Evolutionary conservation across 2,888 invertebrate species (phyloP), one percentile per base, ranked within the genome.

Genomic region (Tachina lurida): DNA sequence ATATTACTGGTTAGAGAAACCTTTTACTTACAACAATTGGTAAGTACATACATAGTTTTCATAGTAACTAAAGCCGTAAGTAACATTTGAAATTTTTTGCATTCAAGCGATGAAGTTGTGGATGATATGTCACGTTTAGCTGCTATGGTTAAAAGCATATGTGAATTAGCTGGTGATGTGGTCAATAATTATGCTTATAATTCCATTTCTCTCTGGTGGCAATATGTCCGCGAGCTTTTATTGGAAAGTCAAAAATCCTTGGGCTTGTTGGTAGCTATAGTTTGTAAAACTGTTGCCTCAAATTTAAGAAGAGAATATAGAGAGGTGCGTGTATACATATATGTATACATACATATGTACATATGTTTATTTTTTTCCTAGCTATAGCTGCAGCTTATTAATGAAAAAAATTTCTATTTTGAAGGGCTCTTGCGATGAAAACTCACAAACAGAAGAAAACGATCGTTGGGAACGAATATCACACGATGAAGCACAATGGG

Each of bases 401-500:
- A 81, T 41, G 8, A 2, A 17, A 12, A 52, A 4, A 60, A 17
- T 43, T 56, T 56, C 5, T 67, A 39, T 93, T 67, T 56, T 3
- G 10, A 79, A 92, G 89, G 91, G 90, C 22, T 91, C 91, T 0
- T 92, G 92, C 74, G 92, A 93, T 52, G 94, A 92, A 79, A 93
- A 93, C 41, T 88, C 88, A 4, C 88, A 88, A 71, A 88, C 87
- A 49, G 90, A 90, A 19, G 88, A 95, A 41, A 94, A 94, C 45
- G 95, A 94, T 67, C 93, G 94, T 60, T 98, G 97, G 97, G 97
- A 97, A 91, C 95, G 95, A 74, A 95, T 98, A 74, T 96, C 97
- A 2, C 95, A 96, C 88, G 98, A 98, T 90, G 95, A 95, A 89
- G 96, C 97, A 58, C 95, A 96, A 90, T 98, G 98, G 97, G 96